Evolutionary conservation across 2,888 invertebrate species (phyloP).

Genomic region (Teleogryllus oceanicus): DNA sequence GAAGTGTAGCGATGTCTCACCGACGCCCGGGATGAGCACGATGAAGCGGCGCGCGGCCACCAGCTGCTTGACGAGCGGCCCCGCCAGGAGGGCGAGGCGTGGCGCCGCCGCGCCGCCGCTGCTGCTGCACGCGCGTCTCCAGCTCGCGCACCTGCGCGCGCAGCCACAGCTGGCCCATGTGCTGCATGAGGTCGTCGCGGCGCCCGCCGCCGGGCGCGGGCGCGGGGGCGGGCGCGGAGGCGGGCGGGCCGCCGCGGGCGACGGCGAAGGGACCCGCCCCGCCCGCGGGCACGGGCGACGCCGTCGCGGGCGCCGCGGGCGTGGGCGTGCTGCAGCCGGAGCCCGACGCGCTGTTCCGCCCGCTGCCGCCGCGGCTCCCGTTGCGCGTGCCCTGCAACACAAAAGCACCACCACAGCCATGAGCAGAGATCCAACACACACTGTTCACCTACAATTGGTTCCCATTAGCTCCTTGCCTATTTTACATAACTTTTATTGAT

Average conservation of each 20-base stretch:
- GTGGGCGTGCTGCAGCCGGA: no score
- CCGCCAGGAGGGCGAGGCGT: constrained; percentile 76
- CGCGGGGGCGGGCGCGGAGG: neutral
- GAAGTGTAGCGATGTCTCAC: constrained; percentile 52
- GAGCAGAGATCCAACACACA: no score
- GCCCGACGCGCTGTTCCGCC: no score
- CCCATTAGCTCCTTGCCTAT: no score
- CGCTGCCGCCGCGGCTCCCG: no score
- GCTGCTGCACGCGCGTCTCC: constrained; percentile 62
- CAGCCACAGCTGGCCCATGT: constrained; percentile 87
- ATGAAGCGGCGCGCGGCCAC: constrained; percentile 80
- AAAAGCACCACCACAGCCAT: no score
- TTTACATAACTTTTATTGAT: no score
- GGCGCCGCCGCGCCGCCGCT: constrained; percentile 49
- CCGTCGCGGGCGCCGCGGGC: neutral
- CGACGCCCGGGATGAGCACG: constrained; percentile 81
- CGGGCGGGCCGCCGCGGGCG: neutral
- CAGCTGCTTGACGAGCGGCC: constrained; percentile 75
- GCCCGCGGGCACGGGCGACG: neutral
- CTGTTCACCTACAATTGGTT: no score
- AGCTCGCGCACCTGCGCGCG: constrained; percentile 82
- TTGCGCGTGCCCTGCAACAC: no score
- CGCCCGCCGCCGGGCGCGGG: constrained; percentile 5
- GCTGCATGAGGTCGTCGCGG: constrained; percentile 64
- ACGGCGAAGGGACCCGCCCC: neutral